Percentiles rank a stretch among this genome's conserved stretches.
Conservation (phyloP, 2,113 vertebrate species). For the Notiomystis cincta region DNA sequence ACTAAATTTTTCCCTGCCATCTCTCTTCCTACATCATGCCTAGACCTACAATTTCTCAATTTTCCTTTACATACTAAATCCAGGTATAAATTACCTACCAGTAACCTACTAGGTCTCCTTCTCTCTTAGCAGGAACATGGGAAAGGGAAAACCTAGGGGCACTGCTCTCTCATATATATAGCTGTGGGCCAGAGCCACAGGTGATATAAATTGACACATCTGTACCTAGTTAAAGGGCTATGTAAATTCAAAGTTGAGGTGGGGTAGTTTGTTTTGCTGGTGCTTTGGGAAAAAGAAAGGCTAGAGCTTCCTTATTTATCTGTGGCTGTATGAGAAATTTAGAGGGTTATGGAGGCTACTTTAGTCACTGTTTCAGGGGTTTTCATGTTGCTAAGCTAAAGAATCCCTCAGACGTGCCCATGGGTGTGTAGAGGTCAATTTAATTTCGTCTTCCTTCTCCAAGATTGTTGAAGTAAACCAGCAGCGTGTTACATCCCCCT, state of each 20-base stretch:
- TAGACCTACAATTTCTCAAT: background rate
- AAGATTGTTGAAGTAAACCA: background rate
- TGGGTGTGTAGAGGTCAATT: background rate
- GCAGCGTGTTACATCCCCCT: background rate
- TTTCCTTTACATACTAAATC: background rate
- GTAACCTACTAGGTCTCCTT: background rate
- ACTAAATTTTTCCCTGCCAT: too few species aligned
- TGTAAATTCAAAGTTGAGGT: background rate
- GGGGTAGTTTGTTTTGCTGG: fast-evolving
- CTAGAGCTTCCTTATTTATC: background rate
- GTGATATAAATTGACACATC: background rate
- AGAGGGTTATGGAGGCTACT: fast-evolving
- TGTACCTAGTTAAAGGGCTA: background rate
- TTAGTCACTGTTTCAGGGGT: fast-evolving
- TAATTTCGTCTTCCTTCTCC: background rate
- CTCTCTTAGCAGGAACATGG: background rate
- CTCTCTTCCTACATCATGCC: background rate
- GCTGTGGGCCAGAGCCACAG: background rate
- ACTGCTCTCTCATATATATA: background rate
- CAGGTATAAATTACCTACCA: background rate
- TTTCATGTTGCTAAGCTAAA: background rate
- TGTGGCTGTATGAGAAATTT: background rate
- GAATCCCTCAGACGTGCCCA: background rate
- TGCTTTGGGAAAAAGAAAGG: background rate
- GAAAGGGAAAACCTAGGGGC: fast-evolving